These are phyloP conservation scores for Zalophus californianus DNA, from an alignment of 2,797 vertebrate genomes.

Conservation along the genomic window DNA sequence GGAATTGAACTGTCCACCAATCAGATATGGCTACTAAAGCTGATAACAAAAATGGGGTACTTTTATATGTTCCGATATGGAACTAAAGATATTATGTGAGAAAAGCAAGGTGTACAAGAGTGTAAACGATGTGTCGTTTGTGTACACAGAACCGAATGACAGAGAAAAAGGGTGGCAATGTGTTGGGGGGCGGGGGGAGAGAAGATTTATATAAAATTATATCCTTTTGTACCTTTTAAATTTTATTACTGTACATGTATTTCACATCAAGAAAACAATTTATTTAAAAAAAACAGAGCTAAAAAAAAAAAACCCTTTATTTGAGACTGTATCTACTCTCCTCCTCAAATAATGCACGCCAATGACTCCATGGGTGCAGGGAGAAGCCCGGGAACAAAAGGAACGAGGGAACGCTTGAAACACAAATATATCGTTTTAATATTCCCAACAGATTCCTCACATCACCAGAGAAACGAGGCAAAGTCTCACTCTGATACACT, in stretches of 20 bases:
- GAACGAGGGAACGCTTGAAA: not conserved
- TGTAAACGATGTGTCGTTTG: not conserved
- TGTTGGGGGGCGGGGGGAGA: no score
- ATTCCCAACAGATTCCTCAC: not conserved
- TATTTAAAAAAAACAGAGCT: not conserved
- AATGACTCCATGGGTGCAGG: not conserved
- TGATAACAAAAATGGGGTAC: not conserved
- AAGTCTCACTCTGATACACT: not conserved
- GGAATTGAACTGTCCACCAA: not conserved
- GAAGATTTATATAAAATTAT: not conserved
- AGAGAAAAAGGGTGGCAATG: not conserved
- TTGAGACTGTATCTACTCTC: not conserved
- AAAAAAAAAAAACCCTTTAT: not conserved
- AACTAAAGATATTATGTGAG: not conserved
- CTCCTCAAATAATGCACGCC: constrained; percentile 28
- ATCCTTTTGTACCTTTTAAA: not conserved
- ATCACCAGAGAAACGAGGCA: not conserved
- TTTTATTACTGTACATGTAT: not conserved
- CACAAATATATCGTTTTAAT: not conserved
- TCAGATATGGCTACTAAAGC: not conserved
- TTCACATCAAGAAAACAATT: constrained; percentile 26
- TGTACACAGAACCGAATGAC: not conserved
- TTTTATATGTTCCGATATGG: not conserved
- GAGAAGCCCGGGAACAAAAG: not conserved
- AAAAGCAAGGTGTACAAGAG: not conserved